These are phyloP conservation scores for Pseudopodoces humilis DNA, from an alignment of 2,113 vertebrate genomes.

Conservation along the genomic window DNA sequence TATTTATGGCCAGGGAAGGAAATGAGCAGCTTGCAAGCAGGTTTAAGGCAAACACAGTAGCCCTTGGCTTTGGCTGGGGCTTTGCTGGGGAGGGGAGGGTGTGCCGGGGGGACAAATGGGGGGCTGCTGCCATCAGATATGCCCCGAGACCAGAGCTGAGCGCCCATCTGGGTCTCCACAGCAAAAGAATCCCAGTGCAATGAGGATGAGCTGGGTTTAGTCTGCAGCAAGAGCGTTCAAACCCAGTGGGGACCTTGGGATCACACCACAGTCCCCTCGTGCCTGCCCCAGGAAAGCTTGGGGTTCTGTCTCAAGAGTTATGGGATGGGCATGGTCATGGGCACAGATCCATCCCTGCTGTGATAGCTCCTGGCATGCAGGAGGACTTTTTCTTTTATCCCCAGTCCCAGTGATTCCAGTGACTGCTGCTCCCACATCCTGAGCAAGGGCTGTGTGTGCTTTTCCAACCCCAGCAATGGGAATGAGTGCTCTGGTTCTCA, in stretches of 20 bases:
- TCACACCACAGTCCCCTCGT: rapidly evolving
- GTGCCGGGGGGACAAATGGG: rapidly evolving
- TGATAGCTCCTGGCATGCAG: rapidly evolving
- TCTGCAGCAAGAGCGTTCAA: background rate
- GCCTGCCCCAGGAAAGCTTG: background rate
- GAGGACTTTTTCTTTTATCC: background rate
- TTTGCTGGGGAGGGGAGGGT: background rate
- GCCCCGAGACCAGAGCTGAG: background rate
- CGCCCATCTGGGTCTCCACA: background rate
- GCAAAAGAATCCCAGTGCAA: background rate
- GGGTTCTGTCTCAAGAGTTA: background rate
- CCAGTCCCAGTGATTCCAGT: rapidly evolving
- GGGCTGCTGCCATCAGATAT: background rate
- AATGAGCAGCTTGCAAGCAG: background rate
- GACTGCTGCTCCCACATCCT: background rate
- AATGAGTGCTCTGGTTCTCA: background rate
- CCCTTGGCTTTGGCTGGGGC: background rate
- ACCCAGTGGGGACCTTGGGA: background rate
- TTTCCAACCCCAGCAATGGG: background rate
- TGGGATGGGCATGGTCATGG: rapidly evolving
- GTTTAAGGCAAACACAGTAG: conserved; percentile 17
- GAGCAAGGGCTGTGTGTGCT: background rate
- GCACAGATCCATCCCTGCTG: background rate
- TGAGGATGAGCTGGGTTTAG: background rate
- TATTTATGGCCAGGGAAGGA: conserved; percentile 37